Conservation (phyloP, 2,888 invertebrate genomes). For the Zaprionus bogoriensis region DNA sequence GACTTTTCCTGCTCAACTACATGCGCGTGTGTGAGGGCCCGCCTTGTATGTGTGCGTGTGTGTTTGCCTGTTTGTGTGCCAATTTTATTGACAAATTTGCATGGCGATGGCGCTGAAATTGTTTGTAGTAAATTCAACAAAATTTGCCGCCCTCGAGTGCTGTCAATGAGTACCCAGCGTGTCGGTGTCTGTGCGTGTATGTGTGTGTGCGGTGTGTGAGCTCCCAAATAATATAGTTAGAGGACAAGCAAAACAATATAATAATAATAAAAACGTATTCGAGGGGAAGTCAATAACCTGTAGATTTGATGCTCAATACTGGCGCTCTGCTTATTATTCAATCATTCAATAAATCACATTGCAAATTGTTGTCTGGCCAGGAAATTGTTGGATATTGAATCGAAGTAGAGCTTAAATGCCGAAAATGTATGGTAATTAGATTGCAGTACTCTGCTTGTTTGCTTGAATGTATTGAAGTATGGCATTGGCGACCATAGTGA, state of each 20-base stretch:
- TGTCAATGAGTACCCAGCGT: conserved; percentile 36
- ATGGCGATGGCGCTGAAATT: conserved; percentile 48
- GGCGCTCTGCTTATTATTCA: not conserved
- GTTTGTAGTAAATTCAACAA: conserved; percentile 35
- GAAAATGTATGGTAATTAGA: no score
- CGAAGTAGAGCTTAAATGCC: no score
- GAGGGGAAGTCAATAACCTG: conserved; percentile 14
- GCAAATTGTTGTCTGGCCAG: no score
- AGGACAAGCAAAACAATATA: conserved; percentile 4
- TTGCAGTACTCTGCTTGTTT: no score
- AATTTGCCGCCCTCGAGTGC: conserved; percentile 38
- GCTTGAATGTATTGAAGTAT: no score
- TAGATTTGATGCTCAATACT: conserved; percentile 3
- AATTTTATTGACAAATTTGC: conserved; percentile 66
- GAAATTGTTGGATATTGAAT: not conserved
- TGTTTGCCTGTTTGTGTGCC: conserved; percentile 8
- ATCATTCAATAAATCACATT: not conserved
- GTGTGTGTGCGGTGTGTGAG: not conserved
- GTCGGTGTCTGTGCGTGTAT: not conserved
- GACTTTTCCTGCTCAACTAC: not conserved
- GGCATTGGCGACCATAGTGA: no score
- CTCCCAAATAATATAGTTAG: conserved; percentile 12
- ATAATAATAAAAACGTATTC: conserved; percentile 2
- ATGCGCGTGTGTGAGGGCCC: not conserved
- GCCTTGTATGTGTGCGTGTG: not conserved